phyloP scores from a whole-genome alignment of 2,888 invertebrate species.

The Monoplex corrugatus region DNA sequence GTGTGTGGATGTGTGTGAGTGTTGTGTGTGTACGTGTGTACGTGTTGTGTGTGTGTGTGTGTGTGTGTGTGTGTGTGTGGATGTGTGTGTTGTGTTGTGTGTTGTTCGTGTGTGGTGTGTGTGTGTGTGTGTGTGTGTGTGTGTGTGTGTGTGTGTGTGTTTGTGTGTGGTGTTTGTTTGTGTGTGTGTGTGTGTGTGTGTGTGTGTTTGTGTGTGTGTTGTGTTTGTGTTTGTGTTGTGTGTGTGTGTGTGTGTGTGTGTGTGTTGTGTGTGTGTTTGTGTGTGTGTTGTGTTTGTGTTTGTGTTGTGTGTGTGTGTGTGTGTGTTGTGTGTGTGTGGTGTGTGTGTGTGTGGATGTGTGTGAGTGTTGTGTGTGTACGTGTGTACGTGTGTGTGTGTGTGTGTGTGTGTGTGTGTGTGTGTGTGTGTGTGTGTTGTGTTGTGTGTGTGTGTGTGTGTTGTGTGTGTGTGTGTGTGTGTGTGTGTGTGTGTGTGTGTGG shows the following conservation, averaged over 20 bases:
- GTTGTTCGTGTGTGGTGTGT: too few relatives aligned
- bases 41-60: too few relatives aligned
- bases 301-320: not conserved
- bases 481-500: not conserved
- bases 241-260: conserved; percentile 22
- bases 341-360: not conserved
- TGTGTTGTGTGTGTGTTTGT: conserved; percentile 11
- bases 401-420: not conserved
- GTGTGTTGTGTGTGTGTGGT: not conserved
- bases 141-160: conserved; percentile 3
- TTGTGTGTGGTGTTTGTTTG: not conserved
- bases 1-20: not conserved
- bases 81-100: not conserved
- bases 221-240: not conserved
- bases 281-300: not conserved
- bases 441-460: too few relatives aligned
- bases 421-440: not conserved
- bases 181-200: conserved; percentile 9
- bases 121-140: conserved; percentile 13
- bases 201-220: not conserved
- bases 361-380: not conserved
- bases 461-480: not conserved
- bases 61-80: too few relatives aligned
- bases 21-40: too few relatives aligned
- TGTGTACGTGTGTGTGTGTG: not conserved